These are phyloP conservation scores for Tretioscincus oriximinensis DNA, from an alignment of 2,113 vertebrate species.

Conservation along the genomic window DNA sequence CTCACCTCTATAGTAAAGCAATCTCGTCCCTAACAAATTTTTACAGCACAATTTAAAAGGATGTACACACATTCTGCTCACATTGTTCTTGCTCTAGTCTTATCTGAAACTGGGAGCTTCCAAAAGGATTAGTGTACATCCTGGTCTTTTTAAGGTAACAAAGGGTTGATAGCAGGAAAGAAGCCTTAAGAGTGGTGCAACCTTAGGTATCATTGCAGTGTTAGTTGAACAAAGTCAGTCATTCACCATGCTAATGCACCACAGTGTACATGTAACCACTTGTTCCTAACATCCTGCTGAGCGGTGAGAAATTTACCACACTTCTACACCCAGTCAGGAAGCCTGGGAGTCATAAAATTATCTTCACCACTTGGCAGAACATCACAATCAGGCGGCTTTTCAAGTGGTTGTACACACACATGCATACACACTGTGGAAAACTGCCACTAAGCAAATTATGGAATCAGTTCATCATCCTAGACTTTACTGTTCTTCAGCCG, in stretches of 20 bases:
- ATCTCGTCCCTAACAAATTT: not conserved
- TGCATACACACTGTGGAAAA: not conserved
- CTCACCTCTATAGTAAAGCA: not conserved
- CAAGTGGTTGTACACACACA: not conserved
- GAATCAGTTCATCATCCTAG: not conserved
- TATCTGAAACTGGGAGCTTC: not conserved
- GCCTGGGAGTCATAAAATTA: slow-evolving; percentile 1
- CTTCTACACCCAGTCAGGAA: slow-evolving; percentile 6
- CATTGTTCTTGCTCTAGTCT: not conserved
- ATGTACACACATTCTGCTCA: not conserved
- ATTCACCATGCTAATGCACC: not conserved
- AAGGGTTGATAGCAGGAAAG: not conserved
- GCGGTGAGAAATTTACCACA: slow-evolving; percentile 13
- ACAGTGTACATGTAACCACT: slow-evolving; percentile 6
- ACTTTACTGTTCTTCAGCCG: not conserved
- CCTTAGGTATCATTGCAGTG: not conserved
- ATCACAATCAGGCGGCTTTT: slow-evolving; percentile 13
- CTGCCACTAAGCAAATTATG: not conserved
- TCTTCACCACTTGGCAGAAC: slow-evolving; percentile 5
- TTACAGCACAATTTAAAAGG: not conserved
- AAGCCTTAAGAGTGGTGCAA: not conserved
- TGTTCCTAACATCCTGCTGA: slow-evolving; percentile 2
- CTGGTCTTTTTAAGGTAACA: not conserved
- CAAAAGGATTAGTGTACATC: not conserved
- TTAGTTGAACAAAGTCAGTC: not conserved